Conservation (phyloP, 2,797 vertebrate species). For the Loriculus beryllinus region DNA sequence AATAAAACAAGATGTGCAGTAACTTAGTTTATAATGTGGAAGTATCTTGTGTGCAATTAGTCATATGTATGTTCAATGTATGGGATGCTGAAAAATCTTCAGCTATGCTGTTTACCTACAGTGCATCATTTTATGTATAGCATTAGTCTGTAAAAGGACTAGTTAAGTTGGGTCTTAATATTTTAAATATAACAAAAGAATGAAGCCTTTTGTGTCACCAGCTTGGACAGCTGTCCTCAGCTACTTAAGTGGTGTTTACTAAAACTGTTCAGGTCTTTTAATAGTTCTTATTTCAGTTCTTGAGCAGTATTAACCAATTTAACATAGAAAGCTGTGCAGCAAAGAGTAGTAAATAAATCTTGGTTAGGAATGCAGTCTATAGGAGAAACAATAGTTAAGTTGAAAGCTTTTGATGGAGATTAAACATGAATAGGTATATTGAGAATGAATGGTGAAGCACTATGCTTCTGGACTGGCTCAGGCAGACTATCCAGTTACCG, state of each 20-base stretch:
- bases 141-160: background rate
- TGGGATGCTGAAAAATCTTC: background rate
- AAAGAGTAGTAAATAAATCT: background rate
- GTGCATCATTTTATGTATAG: background rate
- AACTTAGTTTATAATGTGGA: background rate
- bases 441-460: slow-evolving; percentile 29
- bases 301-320: background rate
- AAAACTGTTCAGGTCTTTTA: background rate
- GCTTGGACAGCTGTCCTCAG: background rate
- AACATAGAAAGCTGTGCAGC: background rate
- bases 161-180: background rate
- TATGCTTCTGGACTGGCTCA: background rate
- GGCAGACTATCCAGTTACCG: slow-evolving; percentile 3
- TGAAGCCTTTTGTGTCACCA: background rate
- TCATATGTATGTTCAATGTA: background rate
- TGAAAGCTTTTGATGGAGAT: background rate
- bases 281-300: background rate
- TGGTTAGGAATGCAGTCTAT: background rate
- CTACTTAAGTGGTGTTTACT: background rate
- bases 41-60: background rate
- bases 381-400: background rate
- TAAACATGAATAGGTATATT: slow-evolving; percentile 26
- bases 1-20: background rate
- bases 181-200: background rate
- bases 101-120: background rate